Conservation (phyloP, 2,797 vertebrate genomes). For the Natrix natrix region DNA sequence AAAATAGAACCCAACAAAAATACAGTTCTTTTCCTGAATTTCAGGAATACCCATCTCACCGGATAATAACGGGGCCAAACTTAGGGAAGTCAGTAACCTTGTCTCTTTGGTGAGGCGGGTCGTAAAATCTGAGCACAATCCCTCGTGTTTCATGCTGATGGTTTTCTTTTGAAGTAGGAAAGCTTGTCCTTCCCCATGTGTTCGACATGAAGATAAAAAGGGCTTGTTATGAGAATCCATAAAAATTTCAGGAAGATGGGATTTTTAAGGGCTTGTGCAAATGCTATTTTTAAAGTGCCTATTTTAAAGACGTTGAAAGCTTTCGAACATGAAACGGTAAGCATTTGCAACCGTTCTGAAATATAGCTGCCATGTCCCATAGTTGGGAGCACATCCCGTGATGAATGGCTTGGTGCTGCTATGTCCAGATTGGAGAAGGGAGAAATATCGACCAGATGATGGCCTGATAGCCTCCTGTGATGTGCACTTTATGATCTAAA, state of each 20-base stretch:
- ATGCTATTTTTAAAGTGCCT: slow-evolving; percentile 3
- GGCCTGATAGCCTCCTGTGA: neutral
- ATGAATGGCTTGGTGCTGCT: too few species aligned
- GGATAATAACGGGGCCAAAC: slow-evolving; percentile 5
- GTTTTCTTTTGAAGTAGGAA: slow-evolving; percentile 23
- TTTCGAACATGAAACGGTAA: neutral
- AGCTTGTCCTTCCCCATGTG: neutral
- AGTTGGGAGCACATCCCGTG: neutral
- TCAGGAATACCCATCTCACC: neutral
- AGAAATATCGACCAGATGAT: neutral
- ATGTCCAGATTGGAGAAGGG: neutral
- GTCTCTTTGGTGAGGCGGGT: neutral
- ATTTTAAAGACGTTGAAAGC: neutral
- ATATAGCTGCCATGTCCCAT: neutral
- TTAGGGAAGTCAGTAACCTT: slow-evolving; percentile 15
- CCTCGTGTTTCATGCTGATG: neutral
- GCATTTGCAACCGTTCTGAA: neutral
- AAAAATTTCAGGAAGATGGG: slow-evolving; percentile 16
- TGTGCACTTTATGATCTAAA: neutral
- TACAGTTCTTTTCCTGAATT: slow-evolving; percentile 23
- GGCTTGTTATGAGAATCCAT: slow-evolving; percentile 1
- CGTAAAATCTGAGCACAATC: slow-evolving; percentile 29
- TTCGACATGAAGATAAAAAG: neutral
- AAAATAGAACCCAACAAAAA: neutral
- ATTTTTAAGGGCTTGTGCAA: neutral